Base-by-base conservation (phyloP, 2,797 vertebrate species). In the Apodemus agrarius region DNA sequence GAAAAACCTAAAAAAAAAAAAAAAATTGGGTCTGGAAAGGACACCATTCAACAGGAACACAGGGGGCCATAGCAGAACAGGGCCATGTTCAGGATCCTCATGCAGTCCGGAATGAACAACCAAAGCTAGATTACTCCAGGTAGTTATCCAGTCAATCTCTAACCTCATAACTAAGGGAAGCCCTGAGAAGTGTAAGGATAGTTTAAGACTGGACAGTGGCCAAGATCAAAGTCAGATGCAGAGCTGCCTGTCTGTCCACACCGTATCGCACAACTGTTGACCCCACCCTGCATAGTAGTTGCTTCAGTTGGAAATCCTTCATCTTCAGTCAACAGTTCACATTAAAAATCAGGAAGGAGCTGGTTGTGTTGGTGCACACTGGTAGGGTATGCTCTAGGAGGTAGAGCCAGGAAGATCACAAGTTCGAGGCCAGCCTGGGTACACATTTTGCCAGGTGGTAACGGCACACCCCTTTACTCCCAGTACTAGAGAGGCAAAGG, bases 121-220 rank as follows among this genome's bases (percentile, higher is more conserved):
- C 63, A 84, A 31, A 24, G 10, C 61, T 85, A 3, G 67, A 91
- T 81, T 34, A 81, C 57, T 8, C 78, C 34, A 14, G 40, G 80
- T 4, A 65, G 19, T 63, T 63, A 92, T 16, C 76, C 79, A 34
- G 31, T 43, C 61, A 21, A 37, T 43, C 65, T 78, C 87, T 49
- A 88, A 34, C 49, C 29, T 96, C 94, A 65, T 13, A 78, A 13
- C 43, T 29, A 46, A 93, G 89, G 59, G 90, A 84, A 88, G 26
- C 34, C 57, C 54, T 19, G 40, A 86, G 57, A 89, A 10, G 12
- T 14, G 4, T 54, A 67, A 31, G 10, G 78, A 72, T 80, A 89
- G n/a, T 22, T 37, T 19, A 76, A 92, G 43, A 59, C 79, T 69
- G 69, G 34, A n/a, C 6, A 74, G 29, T 85, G 22, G 31, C 81